Conservation (phyloP, 2,113 vertebrate genomes). For the Bombycilla garrulus region DNA sequence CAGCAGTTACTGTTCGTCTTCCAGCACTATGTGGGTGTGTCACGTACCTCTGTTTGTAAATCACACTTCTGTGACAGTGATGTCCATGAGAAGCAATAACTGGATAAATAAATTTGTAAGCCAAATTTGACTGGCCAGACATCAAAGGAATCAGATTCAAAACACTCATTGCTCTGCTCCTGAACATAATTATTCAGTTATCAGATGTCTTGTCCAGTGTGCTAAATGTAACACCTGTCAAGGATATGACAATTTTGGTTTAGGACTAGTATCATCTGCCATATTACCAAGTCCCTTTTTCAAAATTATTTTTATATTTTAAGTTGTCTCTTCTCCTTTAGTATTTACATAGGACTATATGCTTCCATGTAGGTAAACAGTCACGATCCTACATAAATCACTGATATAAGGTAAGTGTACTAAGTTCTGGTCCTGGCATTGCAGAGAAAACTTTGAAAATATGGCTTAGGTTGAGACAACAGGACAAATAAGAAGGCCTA, state of each 20-base stretch:
- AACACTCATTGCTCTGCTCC: neutral
- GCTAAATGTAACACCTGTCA: constrained; percentile 3
- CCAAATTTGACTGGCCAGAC: neutral
- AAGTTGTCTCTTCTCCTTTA: neutral
- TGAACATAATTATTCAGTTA: constrained; percentile 22
- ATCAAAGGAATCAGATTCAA: neutral
- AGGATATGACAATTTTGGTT: neutral
- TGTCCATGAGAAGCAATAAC: neutral
- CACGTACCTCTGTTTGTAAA: neutral
- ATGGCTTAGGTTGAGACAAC: neutral
- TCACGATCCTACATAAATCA: neutral
- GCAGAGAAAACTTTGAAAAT: neutral
- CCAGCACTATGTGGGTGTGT: neutral
- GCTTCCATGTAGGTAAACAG: neutral
- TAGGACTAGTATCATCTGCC: neutral
- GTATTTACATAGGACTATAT: neutral
- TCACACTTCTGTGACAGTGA: neutral
- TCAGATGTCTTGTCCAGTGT: neutral
- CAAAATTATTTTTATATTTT: no score
- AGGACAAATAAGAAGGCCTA: neutral
- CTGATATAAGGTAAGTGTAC: neutral
- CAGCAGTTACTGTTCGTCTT: neutral
- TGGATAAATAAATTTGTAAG: neutral
- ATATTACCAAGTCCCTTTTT: accelerated
- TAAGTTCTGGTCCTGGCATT: neutral